Percentiles rank a stretch among this genome's conserved stretches.
Conservation (phyloP, 2,888 invertebrate genomes). For the Rhagonycha fulva region DNA sequence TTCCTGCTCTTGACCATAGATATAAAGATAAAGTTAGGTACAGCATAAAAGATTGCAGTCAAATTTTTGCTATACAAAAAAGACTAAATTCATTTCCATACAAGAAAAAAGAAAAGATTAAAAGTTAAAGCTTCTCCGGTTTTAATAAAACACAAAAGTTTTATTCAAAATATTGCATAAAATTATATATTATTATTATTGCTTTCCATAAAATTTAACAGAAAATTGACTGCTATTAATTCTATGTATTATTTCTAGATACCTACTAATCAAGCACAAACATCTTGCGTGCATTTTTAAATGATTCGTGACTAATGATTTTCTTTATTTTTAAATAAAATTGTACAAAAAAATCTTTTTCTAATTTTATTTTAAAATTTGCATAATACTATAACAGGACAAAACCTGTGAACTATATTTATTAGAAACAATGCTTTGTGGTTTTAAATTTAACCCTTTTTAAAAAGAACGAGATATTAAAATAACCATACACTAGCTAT, state of each 20-base stretch:
- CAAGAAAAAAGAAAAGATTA: no score
- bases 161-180: neutral
- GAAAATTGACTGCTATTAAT: neutral
- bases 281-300: neutral
- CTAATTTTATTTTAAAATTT: conserved; percentile 27
- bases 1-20: no score
- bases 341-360: conserved; percentile 8
- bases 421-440: conserved; percentile 26
- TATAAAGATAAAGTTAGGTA: no score
- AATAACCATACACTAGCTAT: conserved; percentile 3
- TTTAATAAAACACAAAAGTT: neutral
- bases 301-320: conserved; percentile 7
- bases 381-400: conserved; percentile 38
- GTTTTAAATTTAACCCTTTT: conserved; percentile 5
- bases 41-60: no score
- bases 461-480: conserved; percentile 6
- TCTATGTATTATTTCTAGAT: neutral
- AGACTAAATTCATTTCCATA: no score
- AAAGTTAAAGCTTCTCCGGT: neutral
- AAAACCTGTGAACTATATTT: conserved; percentile 40
- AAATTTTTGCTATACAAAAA: no score
- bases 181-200: neutral
- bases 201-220: neutral
- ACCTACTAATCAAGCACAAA: neutral
- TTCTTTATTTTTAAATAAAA: conserved; percentile 7